These are phyloP conservation scores for Alosa alosa DNA, from an alignment of 2,113 vertebrate species.

Conservation along the genomic window DNA sequence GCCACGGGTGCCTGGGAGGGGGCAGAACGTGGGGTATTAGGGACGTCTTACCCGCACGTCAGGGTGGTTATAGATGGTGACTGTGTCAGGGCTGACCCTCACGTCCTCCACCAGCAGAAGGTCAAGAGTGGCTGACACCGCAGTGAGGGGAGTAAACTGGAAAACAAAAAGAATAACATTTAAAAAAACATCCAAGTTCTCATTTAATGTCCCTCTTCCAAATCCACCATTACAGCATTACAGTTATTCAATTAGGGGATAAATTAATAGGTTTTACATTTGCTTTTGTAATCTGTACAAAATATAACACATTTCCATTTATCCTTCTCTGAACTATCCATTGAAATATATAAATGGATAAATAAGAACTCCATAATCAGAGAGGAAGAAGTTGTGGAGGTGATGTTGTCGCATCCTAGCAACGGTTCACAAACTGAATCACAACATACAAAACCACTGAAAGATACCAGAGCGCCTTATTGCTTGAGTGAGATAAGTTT, in stretches of 20 bases:
- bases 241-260: not conserved
- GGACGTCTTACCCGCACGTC: conserved; percentile 72
- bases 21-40: not conserved
- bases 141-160: conserved; percentile 75
- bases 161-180: no score
- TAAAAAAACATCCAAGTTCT: not conserved
- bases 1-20: not conserved
- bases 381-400: not conserved
- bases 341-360: no score
- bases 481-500: not conserved
- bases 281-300: no score
- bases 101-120: conserved; percentile 93
- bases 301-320: no score
- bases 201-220: not conserved
- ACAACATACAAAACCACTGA: not conserved
- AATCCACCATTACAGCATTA: not conserved
- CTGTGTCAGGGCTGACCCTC: conserved; percentile 72
- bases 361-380: not conserved
- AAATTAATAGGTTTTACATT: not conserved
- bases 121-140: conserved; percentile 81
- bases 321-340: no score
- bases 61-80: conserved; percentile 92
- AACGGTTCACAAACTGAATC: not conserved
- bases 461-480: not conserved
- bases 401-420: not conserved